These are phyloP conservation scores for Tenthredo distinguenda DNA, from an alignment of 2,888 invertebrate genomes.

Conservation along the genomic window DNA sequence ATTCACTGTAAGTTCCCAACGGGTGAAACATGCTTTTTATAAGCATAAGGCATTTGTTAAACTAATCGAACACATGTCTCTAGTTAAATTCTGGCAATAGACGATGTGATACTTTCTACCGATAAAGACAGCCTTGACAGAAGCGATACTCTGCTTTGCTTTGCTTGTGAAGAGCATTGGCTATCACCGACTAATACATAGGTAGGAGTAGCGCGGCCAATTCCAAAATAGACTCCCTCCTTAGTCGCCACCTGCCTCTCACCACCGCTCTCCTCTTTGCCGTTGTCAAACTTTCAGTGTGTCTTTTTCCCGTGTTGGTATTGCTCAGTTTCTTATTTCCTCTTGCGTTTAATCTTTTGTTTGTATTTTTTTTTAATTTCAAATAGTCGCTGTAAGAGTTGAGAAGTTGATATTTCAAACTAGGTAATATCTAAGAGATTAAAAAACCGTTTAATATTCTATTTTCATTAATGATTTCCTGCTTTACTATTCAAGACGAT, in stretches of 20 bases:
- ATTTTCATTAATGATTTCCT: background rate
- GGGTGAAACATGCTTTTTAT: too few species aligned
- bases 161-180: background rate
- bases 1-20: too few species aligned
- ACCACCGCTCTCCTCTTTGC: background rate
- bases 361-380: background rate
- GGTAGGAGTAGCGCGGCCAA: conserved; percentile 53
- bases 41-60: too few species aligned
- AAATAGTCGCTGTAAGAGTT: background rate
- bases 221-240: conserved; percentile 68
- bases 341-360: background rate
- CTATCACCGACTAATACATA: conserved; percentile 50
- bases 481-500: too few species aligned
- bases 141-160: background rate
- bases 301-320: conserved; percentile 64
- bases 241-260: conserved; percentile 9
- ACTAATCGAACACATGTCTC: too few species aligned
- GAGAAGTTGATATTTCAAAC: background rate
- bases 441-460: background rate
- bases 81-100: too few species aligned
- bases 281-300: conserved; percentile 59
- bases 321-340: conserved; percentile 61
- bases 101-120: background rate
- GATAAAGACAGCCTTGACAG: conserved; percentile 17
- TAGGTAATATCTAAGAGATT: background rate